Percentiles rank a stretch among this genome's conserved stretches.
phyloP scores from a whole-genome alignment of 2,113 vertebrate genomes.

The Catharus fuscescens region DNA sequence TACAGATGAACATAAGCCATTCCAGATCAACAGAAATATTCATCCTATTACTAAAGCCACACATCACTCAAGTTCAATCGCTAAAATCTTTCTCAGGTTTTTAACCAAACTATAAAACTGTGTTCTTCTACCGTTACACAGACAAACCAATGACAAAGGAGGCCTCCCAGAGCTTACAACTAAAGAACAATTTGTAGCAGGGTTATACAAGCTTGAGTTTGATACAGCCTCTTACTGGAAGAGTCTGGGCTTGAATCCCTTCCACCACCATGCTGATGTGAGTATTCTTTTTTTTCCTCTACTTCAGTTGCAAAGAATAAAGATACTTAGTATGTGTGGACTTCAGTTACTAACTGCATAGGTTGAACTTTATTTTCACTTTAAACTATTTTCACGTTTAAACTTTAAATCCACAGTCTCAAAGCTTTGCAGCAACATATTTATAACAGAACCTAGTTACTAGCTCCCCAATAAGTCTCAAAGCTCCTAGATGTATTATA shows the following conservation, averaged over 20 bases:
- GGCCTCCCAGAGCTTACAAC: conserved; percentile 72
- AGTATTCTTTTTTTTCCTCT: conserved; percentile 40
- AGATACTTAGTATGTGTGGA: not conserved
- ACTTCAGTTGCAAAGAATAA: not conserved
- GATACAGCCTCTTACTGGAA: conserved; percentile 81
- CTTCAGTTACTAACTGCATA: not conserved
- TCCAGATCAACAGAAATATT: conserved; percentile 4
- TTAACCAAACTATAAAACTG: not conserved
- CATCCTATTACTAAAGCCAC: not conserved
- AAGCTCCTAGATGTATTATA: not conserved
- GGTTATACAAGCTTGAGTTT: conserved; percentile 78
- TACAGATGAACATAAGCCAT: not conserved
- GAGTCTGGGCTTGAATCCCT: conserved; percentile 66
- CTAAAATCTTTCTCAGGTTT: not conserved
- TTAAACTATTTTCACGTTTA: not conserved
- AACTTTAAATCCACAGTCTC: not conserved
- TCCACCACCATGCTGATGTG: conserved; percentile 79
- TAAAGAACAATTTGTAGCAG: conserved; percentile 74
- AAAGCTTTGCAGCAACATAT: not conserved
- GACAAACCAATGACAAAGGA: conserved; percentile 68
- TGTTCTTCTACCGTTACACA: conserved; percentile 36
- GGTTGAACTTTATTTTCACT: not conserved
- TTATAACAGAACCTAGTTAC: not conserved
- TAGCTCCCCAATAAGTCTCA: fast-evolving
- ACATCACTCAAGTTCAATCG: not conserved